Percentiles rank a stretch among this genome's conserved stretches.
Conservation (phyloP, 2,888 invertebrate species). For the Phorcus lineatus region DNA sequence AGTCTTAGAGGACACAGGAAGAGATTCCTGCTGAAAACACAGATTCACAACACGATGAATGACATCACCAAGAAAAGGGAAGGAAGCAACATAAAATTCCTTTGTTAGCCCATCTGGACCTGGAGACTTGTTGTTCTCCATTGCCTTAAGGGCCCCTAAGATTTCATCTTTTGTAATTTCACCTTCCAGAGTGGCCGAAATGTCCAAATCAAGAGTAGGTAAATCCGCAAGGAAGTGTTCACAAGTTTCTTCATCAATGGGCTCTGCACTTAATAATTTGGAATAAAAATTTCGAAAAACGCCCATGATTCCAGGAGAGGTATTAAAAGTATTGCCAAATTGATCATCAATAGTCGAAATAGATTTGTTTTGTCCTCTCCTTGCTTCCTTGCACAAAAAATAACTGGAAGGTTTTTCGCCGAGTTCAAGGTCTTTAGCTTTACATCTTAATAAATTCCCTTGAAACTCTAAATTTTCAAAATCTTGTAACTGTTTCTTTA, state of each 20-base stretch:
- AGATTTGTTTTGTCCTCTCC: slow-evolving; percentile 2
- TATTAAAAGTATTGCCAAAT: background rate
- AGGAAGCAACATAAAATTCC: slow-evolving; percentile 42
- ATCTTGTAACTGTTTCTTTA: slow-evolving; percentile 7
- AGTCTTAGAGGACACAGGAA: slow-evolving; percentile 31
- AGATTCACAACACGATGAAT: slow-evolving; percentile 28
- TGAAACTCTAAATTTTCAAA: background rate
- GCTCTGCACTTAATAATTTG: slow-evolving; percentile 3
- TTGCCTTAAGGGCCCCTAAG: slow-evolving; percentile 27
- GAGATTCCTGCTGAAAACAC: slow-evolving; percentile 25
- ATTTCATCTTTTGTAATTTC: slow-evolving; percentile 9
- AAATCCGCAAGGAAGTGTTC: slow-evolving; percentile 17
- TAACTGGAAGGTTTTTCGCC: slow-evolving; percentile 25
- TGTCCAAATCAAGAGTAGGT: slow-evolving; percentile 14
- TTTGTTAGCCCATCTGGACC: slow-evolving; percentile 46
- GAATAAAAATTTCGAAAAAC: slow-evolving; percentile 17
- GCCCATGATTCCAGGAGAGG: slow-evolving; percentile 12
- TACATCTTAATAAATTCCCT: slow-evolving; percentile 21
- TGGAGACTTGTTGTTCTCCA: slow-evolving; percentile 43
- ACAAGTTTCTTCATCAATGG: slow-evolving; percentile 9
- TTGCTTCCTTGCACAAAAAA: slow-evolving; percentile 25
- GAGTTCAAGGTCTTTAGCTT: slow-evolving; percentile 1
- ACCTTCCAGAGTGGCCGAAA: background rate
- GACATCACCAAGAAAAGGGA: slow-evolving; percentile 30
- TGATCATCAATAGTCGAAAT: slow-evolving; percentile 16